These are phyloP conservation scores for Microctonus aethiopoides DNA, from an alignment of 2,888 invertebrate genomes.

Conservation along the genomic window DNA sequence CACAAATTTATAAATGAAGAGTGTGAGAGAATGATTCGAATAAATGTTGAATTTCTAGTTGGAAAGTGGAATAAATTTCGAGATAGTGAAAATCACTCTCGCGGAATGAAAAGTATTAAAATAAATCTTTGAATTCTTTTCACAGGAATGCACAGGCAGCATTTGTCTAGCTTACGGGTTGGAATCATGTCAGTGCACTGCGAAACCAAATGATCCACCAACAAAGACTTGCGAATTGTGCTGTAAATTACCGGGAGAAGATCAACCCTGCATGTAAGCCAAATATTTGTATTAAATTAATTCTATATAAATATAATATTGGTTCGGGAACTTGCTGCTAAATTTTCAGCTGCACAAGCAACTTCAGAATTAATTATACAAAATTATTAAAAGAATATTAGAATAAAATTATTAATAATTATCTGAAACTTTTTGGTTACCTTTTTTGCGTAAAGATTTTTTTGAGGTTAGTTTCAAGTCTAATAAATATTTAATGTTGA, in stretches of 20 bases:
- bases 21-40: not conserved
- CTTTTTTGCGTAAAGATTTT: too few relatives aligned
- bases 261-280: conserved; percentile 76
- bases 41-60: not conserved
- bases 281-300: too few relatives aligned
- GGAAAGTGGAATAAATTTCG: not conserved
- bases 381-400: too few relatives aligned
- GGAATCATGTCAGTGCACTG: conserved; percentile 92
- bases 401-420: not conserved
- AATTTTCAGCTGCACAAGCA: too few relatives aligned
- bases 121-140: conserved; percentile 41
- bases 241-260: conserved; percentile 85
- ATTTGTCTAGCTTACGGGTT: conserved; percentile 94
- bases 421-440: too few relatives aligned
- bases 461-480: too few relatives aligned
- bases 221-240: conserved; percentile 92
- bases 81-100: conserved; percentile 8
- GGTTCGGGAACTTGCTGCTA: too few relatives aligned
- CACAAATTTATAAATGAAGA: not conserved
- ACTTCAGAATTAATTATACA: too few relatives aligned
- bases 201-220: conserved; percentile 79
- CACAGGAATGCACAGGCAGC: conserved; percentile 91
- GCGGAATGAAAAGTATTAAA: conserved; percentile 40
- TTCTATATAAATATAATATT: too few relatives aligned
- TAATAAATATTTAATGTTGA: not conserved